Conservation (phyloP, 2,113 vertebrate genomes). For the Monarcha castaneiventris region DNA sequence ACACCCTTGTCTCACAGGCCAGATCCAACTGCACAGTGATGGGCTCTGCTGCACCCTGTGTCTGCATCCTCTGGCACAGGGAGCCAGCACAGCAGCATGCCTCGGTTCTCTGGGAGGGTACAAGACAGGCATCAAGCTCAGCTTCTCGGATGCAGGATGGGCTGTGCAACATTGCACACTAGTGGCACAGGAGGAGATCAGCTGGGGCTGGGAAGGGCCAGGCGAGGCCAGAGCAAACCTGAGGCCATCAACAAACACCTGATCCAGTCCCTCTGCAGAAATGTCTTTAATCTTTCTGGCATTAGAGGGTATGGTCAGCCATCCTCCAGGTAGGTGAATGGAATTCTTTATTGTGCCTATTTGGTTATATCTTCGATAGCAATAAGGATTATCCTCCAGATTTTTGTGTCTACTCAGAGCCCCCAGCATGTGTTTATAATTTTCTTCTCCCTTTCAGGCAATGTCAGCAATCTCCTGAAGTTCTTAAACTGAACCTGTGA, state of each 20-base stretch:
- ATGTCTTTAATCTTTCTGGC: background rate
- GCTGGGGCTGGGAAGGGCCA: background rate
- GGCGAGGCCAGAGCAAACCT: background rate
- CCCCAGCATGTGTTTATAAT: conserved; percentile 35
- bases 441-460: conserved; percentile 52
- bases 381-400: conserved; percentile 31
- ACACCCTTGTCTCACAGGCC: rapidly evolving
- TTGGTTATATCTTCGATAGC: background rate
- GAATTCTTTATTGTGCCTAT: conserved; percentile 19
- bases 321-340: conserved; percentile 9
- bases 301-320: background rate
- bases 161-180: background rate
- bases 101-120: background rate
- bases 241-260: rapidly evolving
- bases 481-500: conserved; percentile 43
- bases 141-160: background rate
- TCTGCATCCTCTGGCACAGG: rapidly evolving
- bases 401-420: background rate
- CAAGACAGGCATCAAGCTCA: rapidly evolving
- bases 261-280: background rate
- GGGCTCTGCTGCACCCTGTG: rapidly evolving
- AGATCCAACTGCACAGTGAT: rapidly evolving
- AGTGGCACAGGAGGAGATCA: background rate
- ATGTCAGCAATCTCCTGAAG: conserved; percentile 53
- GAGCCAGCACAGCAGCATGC: rapidly evolving